Evolutionary conservation across 2,888 invertebrate genomes (phyloP), one percentile per base, ranked within the genome.

Genomic region (Boloria euphrosyne): DNA sequence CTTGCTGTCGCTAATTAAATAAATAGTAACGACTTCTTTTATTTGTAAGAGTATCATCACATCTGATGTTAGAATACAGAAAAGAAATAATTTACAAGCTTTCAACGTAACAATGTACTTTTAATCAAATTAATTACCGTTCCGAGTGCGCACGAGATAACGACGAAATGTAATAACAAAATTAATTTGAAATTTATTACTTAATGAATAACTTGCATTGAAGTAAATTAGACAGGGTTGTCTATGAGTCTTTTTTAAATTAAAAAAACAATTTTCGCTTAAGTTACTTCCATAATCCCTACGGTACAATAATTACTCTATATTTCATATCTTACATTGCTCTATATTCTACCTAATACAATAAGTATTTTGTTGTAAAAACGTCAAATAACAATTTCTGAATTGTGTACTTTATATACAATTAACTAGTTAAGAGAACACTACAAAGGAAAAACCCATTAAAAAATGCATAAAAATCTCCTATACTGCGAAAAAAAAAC

Each of bases 21-120:
- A 43, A 54, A 38, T 13, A 14, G 14, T 6, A 52, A n/a, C 14
- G 7, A 6, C 13, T 44, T 13, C 4, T n/a, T n/a, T 44, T 44
- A 14, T 22, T 18, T 46, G 14, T 57, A 57, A 38, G 31, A 38
- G 31, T n/a, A 57, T 49, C 7, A 55, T 3, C 46, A 46, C 17
- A 54, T 54, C 47, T 38, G n/a, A 18, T 17, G 5, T n/a, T 27
- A 22, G 59, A 7, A 43, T 31, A 43, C 18, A 18, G 50, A 64
- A 44, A 66, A 14, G 27, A 64, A 10, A 62, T 54, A 47, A 66
- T 59, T 68, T 62, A 68, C 43, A 57, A 65, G 55, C 50, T 65
- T 67, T 70, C 55, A 27, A 67, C 65, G 67, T 63, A 65, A 70
- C 62, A 65, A 67, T 62, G 67, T 65, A 65, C 22, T 55, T 67